Base-by-base conservation (phyloP, 2,797 vertebrate genomes). In the Momotus momota region DNA sequence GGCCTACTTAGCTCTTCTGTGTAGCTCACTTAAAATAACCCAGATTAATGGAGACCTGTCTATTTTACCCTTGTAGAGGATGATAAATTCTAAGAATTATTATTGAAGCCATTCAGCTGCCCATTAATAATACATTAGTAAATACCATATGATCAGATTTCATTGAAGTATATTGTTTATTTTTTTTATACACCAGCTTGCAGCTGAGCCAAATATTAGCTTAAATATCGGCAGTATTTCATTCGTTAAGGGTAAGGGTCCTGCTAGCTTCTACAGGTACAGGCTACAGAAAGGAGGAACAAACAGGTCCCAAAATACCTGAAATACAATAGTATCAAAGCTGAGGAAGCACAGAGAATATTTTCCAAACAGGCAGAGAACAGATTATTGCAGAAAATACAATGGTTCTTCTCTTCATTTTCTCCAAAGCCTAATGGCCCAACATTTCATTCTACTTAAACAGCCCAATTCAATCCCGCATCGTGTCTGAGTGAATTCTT, bases 101-200 rank as follows among this genome's bases (percentile, higher is more conserved):
- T 92, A 83, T 71, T 83, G 72, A 89, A 94, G 25, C 41, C 49
- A 65, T 89, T 86, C 81, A 94, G 18, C n/a, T 90, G 12, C 0
- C 69, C 86, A 90, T 94, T 95, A 93, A 94, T 96, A 94, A 97
- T 91, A 81, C 45, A 92, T 92, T 95, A 89, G 91, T 90, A 96
- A 95, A 95, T 83, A 93, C 23, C n/a, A 21, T 71, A 81, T 91
- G 67, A 94, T 88, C 74, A 95, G 78, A 79, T 89, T 94, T 82
- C 86, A 52, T 65, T 89, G 69, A 80, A 80, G 33, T 40, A 35
- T 52, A 15, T 45, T 45, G 35, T 35, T 35, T 35, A 35, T 40
- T 14, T 38, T 21, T 88, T 81, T 73, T 83, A 61, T 64, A 77
- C 41, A 66, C 12, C 19, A 94, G 33, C 46, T 91, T 89, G 64